Conservation (phyloP, 1,140 invertebrate genomes). For the Micrasema minimum region DNA sequence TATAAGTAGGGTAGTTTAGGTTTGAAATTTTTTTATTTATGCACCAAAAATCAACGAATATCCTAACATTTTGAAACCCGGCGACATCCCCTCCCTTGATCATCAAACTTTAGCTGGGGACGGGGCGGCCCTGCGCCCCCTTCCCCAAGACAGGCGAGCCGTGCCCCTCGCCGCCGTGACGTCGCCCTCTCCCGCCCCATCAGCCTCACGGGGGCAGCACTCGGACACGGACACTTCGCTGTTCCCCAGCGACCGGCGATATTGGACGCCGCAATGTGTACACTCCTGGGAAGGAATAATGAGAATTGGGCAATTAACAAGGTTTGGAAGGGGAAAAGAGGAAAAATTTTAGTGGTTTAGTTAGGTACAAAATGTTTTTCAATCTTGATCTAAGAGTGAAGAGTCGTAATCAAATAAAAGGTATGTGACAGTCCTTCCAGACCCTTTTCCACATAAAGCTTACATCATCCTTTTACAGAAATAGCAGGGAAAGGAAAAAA, state of each 20-base stretch:
- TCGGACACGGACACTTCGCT: conserved; percentile 16
- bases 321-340: no score
- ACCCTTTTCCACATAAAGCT: no score
- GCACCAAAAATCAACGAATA: conserved; percentile 58
- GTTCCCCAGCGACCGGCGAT: not conserved
- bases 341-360: no score
- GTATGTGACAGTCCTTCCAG: no score
- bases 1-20: no score
- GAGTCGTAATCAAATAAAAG: no score
- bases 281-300: conserved; percentile 56
- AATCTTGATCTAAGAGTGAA: no score
- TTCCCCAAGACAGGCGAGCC: conserved; percentile 62
- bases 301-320: no score
- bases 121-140: conserved; percentile 75
- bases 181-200: conserved; percentile 60
- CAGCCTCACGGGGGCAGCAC: conserved; percentile 42
- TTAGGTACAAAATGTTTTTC: no score
- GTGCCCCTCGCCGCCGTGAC: conserved; percentile 58
- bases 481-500: no score
- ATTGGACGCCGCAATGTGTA: conserved; percentile 59
- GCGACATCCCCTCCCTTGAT: conserved; percentile 80
- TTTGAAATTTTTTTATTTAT: no score
- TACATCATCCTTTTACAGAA: no score
- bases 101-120: conserved; percentile 82
- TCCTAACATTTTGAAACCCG: conserved; percentile 66